Conservation (phyloP, 2,888 invertebrate genomes). For the Hipparchia semele region DNA sequence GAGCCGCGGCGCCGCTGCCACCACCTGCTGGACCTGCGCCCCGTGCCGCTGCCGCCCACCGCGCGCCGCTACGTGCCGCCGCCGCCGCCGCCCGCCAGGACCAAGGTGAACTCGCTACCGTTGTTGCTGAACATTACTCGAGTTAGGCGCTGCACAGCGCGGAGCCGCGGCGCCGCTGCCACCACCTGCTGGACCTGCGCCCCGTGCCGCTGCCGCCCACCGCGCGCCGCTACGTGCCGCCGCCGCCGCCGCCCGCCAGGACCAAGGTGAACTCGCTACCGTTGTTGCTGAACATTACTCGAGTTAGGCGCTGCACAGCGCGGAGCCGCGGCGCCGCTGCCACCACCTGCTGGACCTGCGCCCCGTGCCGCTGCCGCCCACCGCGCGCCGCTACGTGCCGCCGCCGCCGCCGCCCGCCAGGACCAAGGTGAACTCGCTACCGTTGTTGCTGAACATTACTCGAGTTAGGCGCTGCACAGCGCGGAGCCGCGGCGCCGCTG, state of each 20-base stretch:
- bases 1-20: conserved; percentile 81
- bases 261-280: conserved; percentile 26
- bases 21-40: conserved; percentile 88
- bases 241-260: conserved; percentile 71
- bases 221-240: conserved; percentile 88
- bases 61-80: conserved; percentile 90
- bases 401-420: too few relatives aligned
- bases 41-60: conserved; percentile 90
- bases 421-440: too few relatives aligned
- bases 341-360: too few relatives aligned
- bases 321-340: too few relatives aligned
- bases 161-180: conserved; percentile 76
- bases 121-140: too few relatives aligned
- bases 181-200: conserved; percentile 89
- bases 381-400: too few relatives aligned
- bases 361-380: too few relatives aligned
- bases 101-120: conserved; percentile 24
- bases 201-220: conserved; percentile 90
- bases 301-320: too few relatives aligned
- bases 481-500: too few relatives aligned
- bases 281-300: too few relatives aligned
- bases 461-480: too few relatives aligned
- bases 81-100: conserved; percentile 63
- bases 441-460: too few relatives aligned
- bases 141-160: conserved; percentile 78